These are phyloP conservation scores for Hyperopisus bebe DNA, from an alignment of 2,113 vertebrate species.

Conservation along the genomic window DNA sequence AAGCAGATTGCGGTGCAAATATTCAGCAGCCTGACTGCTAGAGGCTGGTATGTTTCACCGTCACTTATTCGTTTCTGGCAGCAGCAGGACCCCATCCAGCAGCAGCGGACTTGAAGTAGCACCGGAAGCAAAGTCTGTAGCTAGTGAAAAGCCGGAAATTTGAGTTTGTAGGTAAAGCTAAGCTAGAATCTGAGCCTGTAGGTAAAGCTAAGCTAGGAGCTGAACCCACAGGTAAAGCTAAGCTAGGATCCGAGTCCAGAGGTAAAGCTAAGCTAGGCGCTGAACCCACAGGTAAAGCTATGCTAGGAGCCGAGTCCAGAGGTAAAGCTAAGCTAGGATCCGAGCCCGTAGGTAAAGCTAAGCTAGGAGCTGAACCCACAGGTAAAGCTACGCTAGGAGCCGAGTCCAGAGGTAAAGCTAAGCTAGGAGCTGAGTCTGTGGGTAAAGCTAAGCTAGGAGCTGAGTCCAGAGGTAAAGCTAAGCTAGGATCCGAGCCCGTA, in stretches of 20 bases:
- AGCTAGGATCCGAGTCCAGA: too few relatives aligned
- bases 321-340: too few relatives aligned
- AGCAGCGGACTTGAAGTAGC: neutral
- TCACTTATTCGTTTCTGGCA: neutral
- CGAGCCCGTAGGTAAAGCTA: too few relatives aligned
- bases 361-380: too few relatives aligned
- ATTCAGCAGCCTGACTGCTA: neutral
- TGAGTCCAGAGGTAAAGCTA: fast-evolving
- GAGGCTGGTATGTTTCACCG: neutral
- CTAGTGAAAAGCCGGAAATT: neutral
- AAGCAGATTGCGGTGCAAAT: neutral
- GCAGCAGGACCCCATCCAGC: neutral
- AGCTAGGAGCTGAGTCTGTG: fast-evolving
- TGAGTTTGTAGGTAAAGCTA: neutral
- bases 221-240: too few relatives aligned
- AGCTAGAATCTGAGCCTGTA: neutral
- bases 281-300: too few relatives aligned
- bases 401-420: neutral
- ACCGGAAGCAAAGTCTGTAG: neutral
- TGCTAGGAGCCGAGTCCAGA: too few relatives aligned
- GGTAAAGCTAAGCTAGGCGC: too few relatives aligned
- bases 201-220: too few relatives aligned
- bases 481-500: neutral
- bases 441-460: neutral
- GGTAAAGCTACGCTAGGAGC: too few relatives aligned